Evolutionary conservation across 2,113 vertebrate genomes (phyloP).

Genomic region (Bombycilla garrulus): DNA sequence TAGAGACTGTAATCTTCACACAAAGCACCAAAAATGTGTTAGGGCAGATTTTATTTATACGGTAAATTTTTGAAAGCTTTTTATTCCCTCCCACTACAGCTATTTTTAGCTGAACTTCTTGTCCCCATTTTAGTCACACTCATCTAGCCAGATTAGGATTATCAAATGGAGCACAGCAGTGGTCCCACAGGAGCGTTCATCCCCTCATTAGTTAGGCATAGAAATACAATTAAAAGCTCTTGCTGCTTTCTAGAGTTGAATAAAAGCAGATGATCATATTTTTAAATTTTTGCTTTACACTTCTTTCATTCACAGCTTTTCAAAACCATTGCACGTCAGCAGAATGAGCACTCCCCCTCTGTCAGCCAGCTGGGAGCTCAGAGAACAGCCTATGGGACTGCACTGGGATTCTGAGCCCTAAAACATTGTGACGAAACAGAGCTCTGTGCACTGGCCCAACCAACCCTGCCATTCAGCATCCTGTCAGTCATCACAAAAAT

Average conservation of each 20-base stretch:
- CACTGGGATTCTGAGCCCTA: neutral
- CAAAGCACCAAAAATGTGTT: neutral
- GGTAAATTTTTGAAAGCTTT: neutral
- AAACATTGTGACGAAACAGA: neutral
- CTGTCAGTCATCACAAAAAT: neutral
- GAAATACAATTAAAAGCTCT: neutral
- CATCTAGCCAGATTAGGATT: neutral
- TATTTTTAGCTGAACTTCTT: neutral
- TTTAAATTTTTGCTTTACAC: neutral
- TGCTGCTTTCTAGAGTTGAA: neutral
- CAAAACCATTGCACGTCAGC: neutral
- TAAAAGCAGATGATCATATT: neutral
- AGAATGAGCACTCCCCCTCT: neutral
- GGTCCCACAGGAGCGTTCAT: neutral
- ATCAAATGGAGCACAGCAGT: neutral
- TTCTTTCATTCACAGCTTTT: neutral
- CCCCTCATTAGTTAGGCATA: neutral
- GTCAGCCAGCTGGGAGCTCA: neutral
- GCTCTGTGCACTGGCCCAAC: neutral
- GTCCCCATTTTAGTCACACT: neutral
- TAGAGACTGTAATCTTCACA: neutral
- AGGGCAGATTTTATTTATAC: neutral
- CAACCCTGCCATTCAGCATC: neutral
- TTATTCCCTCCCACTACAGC: neutral
- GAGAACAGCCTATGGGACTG: neutral